Evolutionary conservation across 2,113 vertebrate genomes (phyloP), one percentile per base, ranked within the genome.

Genomic region (Neogobius melanostomus): DNA sequence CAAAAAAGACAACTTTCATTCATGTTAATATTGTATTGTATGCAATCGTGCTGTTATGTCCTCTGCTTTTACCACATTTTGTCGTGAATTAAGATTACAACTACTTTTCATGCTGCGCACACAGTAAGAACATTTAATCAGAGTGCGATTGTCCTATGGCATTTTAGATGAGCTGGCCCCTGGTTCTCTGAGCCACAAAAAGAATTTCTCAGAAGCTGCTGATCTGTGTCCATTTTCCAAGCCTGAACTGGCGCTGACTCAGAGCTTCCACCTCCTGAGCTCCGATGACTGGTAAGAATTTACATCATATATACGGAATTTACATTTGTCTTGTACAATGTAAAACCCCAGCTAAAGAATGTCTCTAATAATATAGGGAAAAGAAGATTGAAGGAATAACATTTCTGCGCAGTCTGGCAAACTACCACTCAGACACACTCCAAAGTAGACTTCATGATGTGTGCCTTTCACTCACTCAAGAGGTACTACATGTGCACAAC

Each of bases 361-460:
- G 48, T 53, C 17, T 47, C 17, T 79, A 75, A 69, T 7, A 47
- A 57, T 66, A 0, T 50, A 99, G 98, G 97, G 95, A 99, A 91
- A 98, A 97, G 92, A 99, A 98, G 87, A 98, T 97, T 0, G 93
- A 97, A 72, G 97, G 97, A 16, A 77, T 99, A 79, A 95, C 87
- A 69, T 88, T 91, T 44, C 53, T 99, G 50, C 93, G 96, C 77
- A 91, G 94, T 72, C 90, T 99, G 90, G 94, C 93, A 72, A 93
- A 90, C 79, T 94, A 92, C 89, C 97, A 99, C 50, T 79, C 91
- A 1, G 91, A 96, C 74, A 59, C 91, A 43, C 75, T 99, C 74
- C 90, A 85, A n/a, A 82, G 85, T 71, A 93, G 91, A 64, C 93
- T 98, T n/a, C 97, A 97, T 17, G 97, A 98, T 73, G 92, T 94